Percentiles rank a stretch among this genome's conserved stretches.
phyloP scores from a whole-genome alignment of 1,140 invertebrate species.

The Pogonognathellus flavescens region DNA sequence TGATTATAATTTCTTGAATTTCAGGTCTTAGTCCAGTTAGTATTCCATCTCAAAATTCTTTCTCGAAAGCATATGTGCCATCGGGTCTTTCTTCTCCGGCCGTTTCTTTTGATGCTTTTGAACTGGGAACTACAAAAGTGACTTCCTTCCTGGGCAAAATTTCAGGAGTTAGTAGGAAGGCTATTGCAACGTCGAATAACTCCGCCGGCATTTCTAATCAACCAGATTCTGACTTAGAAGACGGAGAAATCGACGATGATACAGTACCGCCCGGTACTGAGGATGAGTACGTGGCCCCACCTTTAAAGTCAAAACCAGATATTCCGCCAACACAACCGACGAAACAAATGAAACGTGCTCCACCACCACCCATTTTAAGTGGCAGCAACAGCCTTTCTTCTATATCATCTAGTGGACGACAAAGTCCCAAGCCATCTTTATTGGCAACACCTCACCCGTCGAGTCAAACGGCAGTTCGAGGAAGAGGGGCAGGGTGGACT shows the following conservation, averaged over 20 bases:
- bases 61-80: too few species aligned
- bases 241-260: not conserved
- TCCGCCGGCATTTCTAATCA: not conserved
- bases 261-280: not conserved
- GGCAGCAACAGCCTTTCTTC: not conserved
- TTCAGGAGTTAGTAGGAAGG: not conserved
- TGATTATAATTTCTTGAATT: too few species aligned
- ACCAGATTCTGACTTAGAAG: slow-evolving; percentile 7
- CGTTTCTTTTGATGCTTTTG: not conserved
- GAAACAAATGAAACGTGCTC: not conserved
- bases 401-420: not conserved
- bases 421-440: not conserved
- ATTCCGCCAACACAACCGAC: not conserved
- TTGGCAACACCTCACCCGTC: not conserved
- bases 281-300: not conserved
- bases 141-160: not conserved
- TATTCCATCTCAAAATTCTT: not conserved
- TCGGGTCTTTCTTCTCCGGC: not conserved
- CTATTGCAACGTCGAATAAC: too few species aligned
- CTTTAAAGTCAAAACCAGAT: not conserved
- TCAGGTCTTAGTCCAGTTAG: not conserved
- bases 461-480: too few species aligned
- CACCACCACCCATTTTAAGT: not conserved
- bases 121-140: not conserved
- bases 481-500: not conserved